Evolutionary conservation across 2,888 invertebrate species (phyloP).

Genomic region (Eupithecia insigniata): DNA sequence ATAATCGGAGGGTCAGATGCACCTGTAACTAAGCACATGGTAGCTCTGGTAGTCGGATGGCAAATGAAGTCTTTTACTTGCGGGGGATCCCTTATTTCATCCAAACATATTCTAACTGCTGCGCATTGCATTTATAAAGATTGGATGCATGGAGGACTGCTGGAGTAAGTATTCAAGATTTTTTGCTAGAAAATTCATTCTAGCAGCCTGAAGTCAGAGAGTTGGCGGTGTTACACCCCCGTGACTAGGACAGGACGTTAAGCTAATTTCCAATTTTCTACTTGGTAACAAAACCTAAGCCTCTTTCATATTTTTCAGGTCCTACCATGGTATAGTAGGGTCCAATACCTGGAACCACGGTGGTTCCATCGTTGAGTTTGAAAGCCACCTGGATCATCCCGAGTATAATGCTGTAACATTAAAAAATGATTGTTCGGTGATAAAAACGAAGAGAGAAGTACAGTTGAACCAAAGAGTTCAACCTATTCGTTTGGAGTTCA

Average conservation of each 20-base stretch:
- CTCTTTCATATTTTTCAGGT: constrained; percentile 36
- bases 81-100: constrained; percentile 41
- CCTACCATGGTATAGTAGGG: constrained; percentile 50
- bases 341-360: constrained; percentile 49
- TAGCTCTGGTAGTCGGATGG: constrained; percentile 36
- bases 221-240: too few relatives aligned
- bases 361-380: constrained; percentile 42
- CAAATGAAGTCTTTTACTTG: constrained; percentile 23
- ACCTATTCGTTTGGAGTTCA: constrained; percentile 47
- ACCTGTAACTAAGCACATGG: background rate
- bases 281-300: background rate
- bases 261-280: too few relatives aligned
- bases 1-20: constrained; percentile 21
- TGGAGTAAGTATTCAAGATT: constrained; percentile 32
- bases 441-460: constrained; percentile 36
- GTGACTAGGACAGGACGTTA: too few relatives aligned
- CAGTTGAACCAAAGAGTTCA: background rate
- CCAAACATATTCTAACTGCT: constrained; percentile 36
- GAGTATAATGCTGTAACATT: constrained; percentile 46
- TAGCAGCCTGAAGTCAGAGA: too few relatives aligned
- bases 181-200: too few relatives aligned
- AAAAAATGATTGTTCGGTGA: constrained; percentile 55
- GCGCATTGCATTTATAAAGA: constrained; percentile 47
- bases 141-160: constrained; percentile 32
- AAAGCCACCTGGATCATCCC: constrained; percentile 48